Conservation (phyloP, 2,888 invertebrate species). For the Leucozona laternaria region DNA sequence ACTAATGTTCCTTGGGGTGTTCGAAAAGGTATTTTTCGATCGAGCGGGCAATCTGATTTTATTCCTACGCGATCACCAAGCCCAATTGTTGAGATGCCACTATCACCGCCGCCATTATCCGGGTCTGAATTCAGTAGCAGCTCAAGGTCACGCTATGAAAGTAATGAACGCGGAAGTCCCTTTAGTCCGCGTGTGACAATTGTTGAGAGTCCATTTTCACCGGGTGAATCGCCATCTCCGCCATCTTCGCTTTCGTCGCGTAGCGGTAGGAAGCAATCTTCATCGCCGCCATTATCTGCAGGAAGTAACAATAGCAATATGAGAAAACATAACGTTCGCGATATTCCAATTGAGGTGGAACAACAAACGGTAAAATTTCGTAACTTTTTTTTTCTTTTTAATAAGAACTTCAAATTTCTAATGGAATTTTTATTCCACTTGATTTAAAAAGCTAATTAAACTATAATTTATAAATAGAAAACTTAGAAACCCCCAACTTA, state of each 20-base stretch:
- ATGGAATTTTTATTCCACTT: not conserved
- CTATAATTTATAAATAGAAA: not conserved
- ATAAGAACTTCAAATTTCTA: not conserved
- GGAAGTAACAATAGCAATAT: slow-evolving; percentile 77
- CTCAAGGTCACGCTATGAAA: slow-evolving; percentile 61
- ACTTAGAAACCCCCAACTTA: not conserved
- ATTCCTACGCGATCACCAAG: slow-evolving; percentile 82
- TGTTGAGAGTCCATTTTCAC: slow-evolving; percentile 77
- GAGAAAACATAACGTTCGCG: slow-evolving; percentile 80
- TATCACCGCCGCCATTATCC: slow-evolving; percentile 80
- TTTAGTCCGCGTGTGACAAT: slow-evolving; percentile 77
- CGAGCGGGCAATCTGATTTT: slow-evolving; percentile 83
- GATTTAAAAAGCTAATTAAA: not conserved
- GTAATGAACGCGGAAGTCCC: slow-evolving; percentile 75
- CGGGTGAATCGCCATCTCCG: slow-evolving; percentile 78
- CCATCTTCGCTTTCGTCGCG: slow-evolving; percentile 77
- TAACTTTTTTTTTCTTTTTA: not conserved
- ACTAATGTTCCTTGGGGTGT: slow-evolving; percentile 91
- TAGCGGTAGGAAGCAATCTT: slow-evolving; percentile 66
- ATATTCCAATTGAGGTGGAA: slow-evolving; percentile 83
- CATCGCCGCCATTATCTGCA: slow-evolving; percentile 64
- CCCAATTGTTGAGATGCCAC: slow-evolving; percentile 84
- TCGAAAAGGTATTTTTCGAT: slow-evolving; percentile 86
- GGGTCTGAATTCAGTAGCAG: slow-evolving; percentile 49
- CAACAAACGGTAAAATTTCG: slow-evolving; percentile 80